Percentiles rank a stretch among this genome's conserved stretches.
Evolutionary conservation across 1,140 invertebrate genomes (phyloP).

Genomic region (Mactra quadrangularis): DNA sequence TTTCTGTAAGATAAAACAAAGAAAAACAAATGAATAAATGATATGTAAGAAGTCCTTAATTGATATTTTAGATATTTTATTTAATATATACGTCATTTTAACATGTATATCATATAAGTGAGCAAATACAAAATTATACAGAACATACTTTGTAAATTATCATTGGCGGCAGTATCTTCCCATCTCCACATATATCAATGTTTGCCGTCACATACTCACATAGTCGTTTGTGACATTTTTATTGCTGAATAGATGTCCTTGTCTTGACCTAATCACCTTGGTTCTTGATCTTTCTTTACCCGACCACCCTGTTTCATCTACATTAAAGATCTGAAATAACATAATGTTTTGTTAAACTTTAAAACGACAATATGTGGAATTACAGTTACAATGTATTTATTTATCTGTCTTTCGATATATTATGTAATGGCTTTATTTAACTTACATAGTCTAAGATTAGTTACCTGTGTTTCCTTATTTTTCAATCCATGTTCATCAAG

Average conservation of each 20-base stretch:
- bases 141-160: slow-evolving; percentile 5
- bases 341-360: neutral
- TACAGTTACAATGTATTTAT: neutral
- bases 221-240: neutral
- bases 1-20: neutral
- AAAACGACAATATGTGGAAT: neutral
- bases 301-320: slow-evolving; percentile 4
- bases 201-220: neutral
- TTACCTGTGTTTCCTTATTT: slow-evolving; percentile 11
- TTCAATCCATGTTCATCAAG: neutral
- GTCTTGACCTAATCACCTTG: neutral
- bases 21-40: neutral
- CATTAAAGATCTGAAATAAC: slow-evolving; percentile 9
- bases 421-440: neutral
- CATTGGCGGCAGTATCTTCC: slow-evolving; percentile 6
- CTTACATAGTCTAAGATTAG: neutral
- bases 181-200: neutral
- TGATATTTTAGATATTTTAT: neutral
- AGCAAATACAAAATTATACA: neutral
- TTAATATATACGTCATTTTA: no score
- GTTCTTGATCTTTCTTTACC: neutral
- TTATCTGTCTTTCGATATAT: neutral
- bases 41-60: neutral
- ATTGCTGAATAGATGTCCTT: neutral
- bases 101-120: no score